phyloP scores from a whole-genome alignment of 2,113 vertebrate species.

The Hippocampus zosterae region DNA sequence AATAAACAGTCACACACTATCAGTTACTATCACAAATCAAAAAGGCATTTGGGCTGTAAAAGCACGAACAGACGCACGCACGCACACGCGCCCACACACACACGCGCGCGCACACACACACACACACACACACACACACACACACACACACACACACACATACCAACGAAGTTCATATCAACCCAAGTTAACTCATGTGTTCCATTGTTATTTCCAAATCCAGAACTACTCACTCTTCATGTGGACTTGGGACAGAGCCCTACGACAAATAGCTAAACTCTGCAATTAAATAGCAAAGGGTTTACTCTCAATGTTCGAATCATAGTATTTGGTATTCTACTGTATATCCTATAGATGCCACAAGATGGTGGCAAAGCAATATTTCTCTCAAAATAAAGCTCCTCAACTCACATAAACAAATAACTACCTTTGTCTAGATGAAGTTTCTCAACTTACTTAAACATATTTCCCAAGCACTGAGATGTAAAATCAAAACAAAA shows the following conservation, averaged over 20 bases:
- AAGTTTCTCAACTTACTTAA: neutral
- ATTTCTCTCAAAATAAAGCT: too few species aligned
- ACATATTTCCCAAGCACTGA: neutral
- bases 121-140: too few species aligned
- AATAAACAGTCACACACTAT: constrained; percentile 16
- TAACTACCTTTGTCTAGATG: neutral
- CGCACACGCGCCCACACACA: too few species aligned
- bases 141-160: neutral
- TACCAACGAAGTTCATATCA: neutral
- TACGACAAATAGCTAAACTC: too few species aligned
- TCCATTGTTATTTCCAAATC: too few species aligned
- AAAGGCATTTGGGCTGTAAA: neutral
- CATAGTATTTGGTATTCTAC: neutral
- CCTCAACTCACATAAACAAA: too few species aligned
- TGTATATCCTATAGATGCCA: neutral
- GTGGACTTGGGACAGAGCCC: neutral
- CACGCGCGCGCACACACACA: too few species aligned
- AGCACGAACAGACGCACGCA: too few species aligned
- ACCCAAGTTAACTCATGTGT: too few species aligned
- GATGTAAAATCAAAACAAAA: neutral
- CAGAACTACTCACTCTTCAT: neutral
- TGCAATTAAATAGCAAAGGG: too few species aligned
- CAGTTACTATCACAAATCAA: constrained; percentile 10
- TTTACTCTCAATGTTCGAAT: too few species aligned
- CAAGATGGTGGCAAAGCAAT: neutral